These are phyloP conservation scores for Yoshiicerus persimilis DNA, from an alignment of 1,140 invertebrate genomes.

Conservation along the genomic window DNA sequence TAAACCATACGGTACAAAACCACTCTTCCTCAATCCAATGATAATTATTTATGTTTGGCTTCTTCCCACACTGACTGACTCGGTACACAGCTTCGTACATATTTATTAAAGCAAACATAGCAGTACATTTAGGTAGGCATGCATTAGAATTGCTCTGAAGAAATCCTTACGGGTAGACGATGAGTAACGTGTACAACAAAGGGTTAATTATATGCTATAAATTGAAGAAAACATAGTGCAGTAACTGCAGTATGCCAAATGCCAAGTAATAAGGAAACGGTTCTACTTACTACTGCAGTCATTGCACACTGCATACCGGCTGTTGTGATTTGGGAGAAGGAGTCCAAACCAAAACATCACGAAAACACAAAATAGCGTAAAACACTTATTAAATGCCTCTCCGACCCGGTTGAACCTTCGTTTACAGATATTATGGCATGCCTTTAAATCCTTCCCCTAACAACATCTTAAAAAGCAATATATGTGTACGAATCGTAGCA, in stretches of 20 bases:
- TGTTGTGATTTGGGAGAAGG: neutral
- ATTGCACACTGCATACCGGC: neutral
- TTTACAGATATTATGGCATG: neutral
- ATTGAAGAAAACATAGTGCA: neutral
- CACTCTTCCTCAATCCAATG: neutral
- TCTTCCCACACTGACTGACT: too few species aligned
- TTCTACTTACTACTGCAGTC: neutral
- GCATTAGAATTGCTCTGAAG: too few species aligned
- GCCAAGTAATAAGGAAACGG: neutral
- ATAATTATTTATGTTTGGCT: neutral
- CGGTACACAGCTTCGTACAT: too few species aligned
- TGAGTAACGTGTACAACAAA: neutral
- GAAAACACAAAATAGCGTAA: neutral
- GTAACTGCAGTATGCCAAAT: neutral
- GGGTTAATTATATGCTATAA: neutral
- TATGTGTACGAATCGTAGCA: too few species aligned
- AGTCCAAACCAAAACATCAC: neutral
- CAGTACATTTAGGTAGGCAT: too few species aligned
- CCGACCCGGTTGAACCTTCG: neutral
- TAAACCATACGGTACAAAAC: neutral
- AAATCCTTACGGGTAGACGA: too few species aligned
- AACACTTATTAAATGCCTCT: neutral
- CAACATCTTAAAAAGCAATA: too few species aligned
- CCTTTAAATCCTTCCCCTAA: neutral
- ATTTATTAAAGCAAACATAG: too few species aligned